Evolutionary conservation across 2,797 vertebrate genomes (phyloP), one percentile per base, ranked within the genome.

Genomic region (Anomalospiza imberbis): DNA sequence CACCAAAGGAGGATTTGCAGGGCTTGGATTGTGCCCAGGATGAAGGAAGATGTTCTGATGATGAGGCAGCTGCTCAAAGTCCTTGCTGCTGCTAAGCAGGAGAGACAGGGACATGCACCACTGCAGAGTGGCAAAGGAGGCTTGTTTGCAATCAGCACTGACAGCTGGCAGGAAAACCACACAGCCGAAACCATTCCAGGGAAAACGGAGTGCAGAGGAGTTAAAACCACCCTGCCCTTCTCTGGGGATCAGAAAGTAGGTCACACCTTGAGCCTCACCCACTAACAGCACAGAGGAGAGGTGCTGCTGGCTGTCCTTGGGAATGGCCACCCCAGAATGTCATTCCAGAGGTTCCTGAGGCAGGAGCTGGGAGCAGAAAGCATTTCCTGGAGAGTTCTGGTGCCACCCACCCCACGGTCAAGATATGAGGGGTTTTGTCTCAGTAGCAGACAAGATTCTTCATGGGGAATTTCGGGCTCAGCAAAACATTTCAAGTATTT

Each of bases 201-300:
- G 70, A 47, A 88, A 86, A 47, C 13, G 0, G 45, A 85, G 83
- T 15, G 6, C 19, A 42, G 71, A 85, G 71, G 80, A 95, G 93
- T 84, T 85, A 61, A 96, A 95, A 50, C 26, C 80, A 71, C 29
- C 71, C 80, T 21, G 71, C 38, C 12, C 77, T 60, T 36, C 58
- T 0, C 1, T 8, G 44, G 67, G 55, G 70, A 55, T 78, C 2
- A 24, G 73, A 71, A 96, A 94, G 85, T 67, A 71, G 93, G 90
- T 93, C 94, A 94, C 20, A 88, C 92, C 94, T 88, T 17, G 71
- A 85, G 93, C 54, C 87, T 86, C 31, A 0, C 34, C 26, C 60
- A 21, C 28, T 5, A n/a, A 7, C 53, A 26, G 55, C 15, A 67
- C 68, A 42, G 29, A 89, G 85, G 68, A 74, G 81, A 55, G 58